These are phyloP conservation scores for Cheumatopsyche charites DNA, from an alignment of 1,140 invertebrate species.

Conservation along the genomic window DNA sequence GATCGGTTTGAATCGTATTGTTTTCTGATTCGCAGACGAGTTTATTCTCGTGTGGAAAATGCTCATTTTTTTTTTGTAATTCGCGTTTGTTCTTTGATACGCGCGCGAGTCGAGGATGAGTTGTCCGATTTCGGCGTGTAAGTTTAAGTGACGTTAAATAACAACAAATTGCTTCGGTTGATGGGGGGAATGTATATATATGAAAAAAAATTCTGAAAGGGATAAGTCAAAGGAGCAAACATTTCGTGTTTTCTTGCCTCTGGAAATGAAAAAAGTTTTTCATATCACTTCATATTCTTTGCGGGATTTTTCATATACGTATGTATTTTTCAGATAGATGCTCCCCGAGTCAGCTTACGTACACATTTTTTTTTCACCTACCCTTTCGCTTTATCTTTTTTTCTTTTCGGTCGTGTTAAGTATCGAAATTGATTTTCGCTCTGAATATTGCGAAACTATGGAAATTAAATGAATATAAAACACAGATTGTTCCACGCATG, in stretches of 20 bases:
- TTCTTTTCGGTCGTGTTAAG: background rate
- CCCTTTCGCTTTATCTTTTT: background rate
- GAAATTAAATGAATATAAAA: too few species aligned
- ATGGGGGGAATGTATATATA: constrained; percentile 3
- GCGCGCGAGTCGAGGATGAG: too few species aligned
- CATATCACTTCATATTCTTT: constrained; percentile 34
- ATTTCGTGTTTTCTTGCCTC: constrained; percentile 24
- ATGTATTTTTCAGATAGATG: constrained; percentile 10
- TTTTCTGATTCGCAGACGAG: too few species aligned
- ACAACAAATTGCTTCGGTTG: constrained; percentile 11
- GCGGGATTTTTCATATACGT: constrained; percentile 16
- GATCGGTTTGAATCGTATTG: too few species aligned
- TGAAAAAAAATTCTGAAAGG: constrained; percentile 29
- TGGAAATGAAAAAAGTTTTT: constrained; percentile 36
- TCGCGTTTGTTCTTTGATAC: too few species aligned
- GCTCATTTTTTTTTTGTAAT: too few species aligned
- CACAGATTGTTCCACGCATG: too few species aligned
- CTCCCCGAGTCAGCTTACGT: background rate
- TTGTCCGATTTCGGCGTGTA: too few species aligned
- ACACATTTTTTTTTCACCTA: background rate
- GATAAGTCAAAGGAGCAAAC: constrained; percentile 30
- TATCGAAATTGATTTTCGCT: too few species aligned
- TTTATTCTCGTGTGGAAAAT: too few species aligned
- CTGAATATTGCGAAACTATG: too few species aligned
- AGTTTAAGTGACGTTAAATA: constrained; percentile 8